Base-by-base conservation (phyloP, 1,140 invertebrate genomes). In the Paramacrobiotus metropolitanus region DNA sequence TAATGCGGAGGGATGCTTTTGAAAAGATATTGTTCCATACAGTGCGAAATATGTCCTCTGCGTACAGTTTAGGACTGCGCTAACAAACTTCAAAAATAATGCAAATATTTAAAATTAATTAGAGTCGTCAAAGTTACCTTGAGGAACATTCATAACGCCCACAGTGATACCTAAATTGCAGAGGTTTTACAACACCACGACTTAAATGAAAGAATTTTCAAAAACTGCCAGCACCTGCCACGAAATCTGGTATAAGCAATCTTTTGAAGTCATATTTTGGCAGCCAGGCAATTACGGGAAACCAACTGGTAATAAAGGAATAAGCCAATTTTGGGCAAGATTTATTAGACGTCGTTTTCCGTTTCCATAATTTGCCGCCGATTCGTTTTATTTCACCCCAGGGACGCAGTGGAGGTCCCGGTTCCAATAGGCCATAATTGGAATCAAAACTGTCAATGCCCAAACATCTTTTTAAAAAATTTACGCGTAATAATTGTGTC, bases 121-220 rank as follows among this genome's bases (percentile, higher is more conserved):
- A n/a, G n/a, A n/a, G n/a, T n/a, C n/a, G n/a, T n/a, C n/a, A n/a
- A n/a, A n/a, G 9, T 55, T 55, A 40, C 48, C 48, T 55, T 55
- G 48, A 9, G 48, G 48, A 55, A 55, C 24, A 24, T 55, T 55
- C 48, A 55, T 55, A 24, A 55, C 48, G 28, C 48, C 48, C 4
- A 55, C 48, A 15, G 48, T 55, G 48, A 55, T 55, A 24, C 48
- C 48, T 55, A 55, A 24, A 55, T 20, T 40, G 34, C 9, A n/a
- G n/a, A 40, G 9, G 34, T 40, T 40, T 40, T 40, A n/a, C 34
- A 40, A n/a, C 34, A 40, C 34, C 34, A 40, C 9, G 34, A 40
- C n/a, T n/a, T n/a, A 40, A 40, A 40, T 9, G 34, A 9, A n/a
- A 9, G 9, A n/a, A 40, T 40, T 40, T 9, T 9, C 9, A 40